Evolutionary conservation across 64 coral and sea anemone species (phyloP), one percentile per base, ranked within the genome.

Genomic region (Montipora cactus): DNA sequence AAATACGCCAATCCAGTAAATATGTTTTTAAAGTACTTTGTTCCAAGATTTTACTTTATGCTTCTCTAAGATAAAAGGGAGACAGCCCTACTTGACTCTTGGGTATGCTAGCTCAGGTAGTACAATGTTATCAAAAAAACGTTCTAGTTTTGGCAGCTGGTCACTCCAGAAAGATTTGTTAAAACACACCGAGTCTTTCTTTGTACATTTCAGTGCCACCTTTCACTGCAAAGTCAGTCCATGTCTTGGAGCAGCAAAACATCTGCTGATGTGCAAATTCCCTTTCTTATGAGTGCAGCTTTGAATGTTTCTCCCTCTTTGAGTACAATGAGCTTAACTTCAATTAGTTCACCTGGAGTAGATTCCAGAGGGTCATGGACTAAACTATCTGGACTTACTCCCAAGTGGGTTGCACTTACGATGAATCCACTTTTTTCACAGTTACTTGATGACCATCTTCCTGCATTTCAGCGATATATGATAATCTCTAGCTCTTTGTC

Each of bases 181-280:
- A 87, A 87, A 89, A 77, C 57, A 19, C 59, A 89, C 25, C 25
- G 25, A 25, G n/a, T 89, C 74, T 79, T 46, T 89, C 87, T 58
- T 78, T 89, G 74, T 62, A 61, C 47, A 89, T 73, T 89, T 89
- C 48, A 78, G 47, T 59, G 44, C 74, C 74, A 75, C 87, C 87
- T 78, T 89, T 89, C 37, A 89, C 87, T 23, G 77, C 74, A 89
- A 79, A 73, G 84, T 87, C 84, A 66, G 84, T 87, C 84, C 84
- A 87, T 16, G 64, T 71, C 64, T 47, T 87, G 62, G 9, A 47
- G 64, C 64, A 71, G 64, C 84, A 87, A 87, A 87, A 87, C 25
- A 87, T 73, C 50, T 87, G 84, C 58, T 70, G 84, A 73, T 87
- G 79, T 90, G 88, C 88, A 90, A 78, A 90, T 90, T 79, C 76